These are phyloP conservation scores for Morone chrysops DNA, from an alignment of 2,113 vertebrate genomes.

Conservation along the genomic window DNA sequence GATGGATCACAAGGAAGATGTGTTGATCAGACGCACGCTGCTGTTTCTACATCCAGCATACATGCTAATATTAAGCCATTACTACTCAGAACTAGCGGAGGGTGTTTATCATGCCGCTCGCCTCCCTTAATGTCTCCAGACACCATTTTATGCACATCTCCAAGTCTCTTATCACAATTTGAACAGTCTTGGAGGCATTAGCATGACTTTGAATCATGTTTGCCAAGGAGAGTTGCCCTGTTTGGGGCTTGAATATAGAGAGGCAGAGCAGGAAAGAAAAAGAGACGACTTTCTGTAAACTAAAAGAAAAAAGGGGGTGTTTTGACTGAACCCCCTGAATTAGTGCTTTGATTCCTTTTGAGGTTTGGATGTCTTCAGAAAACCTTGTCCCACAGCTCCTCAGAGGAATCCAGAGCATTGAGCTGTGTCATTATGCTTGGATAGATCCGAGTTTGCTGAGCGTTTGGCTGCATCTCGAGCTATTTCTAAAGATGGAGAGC, in stretches of 20 bases:
- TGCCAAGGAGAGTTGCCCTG: slow-evolving; percentile 46
- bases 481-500: slow-evolving; percentile 67
- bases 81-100: not conserved
- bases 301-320: slow-evolving; percentile 4
- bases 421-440: slow-evolving; percentile 69
- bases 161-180: slow-evolving; percentile 53
- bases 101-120: slow-evolving; percentile 58
- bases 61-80: not conserved
- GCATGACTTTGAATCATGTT: slow-evolving; percentile 65
- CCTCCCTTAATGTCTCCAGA: slow-evolving; percentile 46
- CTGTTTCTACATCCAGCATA: not conserved
- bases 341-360: slow-evolving; percentile 57
- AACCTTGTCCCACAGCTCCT: slow-evolving; percentile 40
- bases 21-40: not conserved
- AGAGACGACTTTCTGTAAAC: slow-evolving; percentile 29
- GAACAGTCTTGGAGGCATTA: slow-evolving; percentile 53
- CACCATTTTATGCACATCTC: slow-evolving; percentile 51
- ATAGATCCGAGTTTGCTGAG: slow-evolving; percentile 61
- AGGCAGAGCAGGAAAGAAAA: slow-evolving; percentile 4
- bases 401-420: slow-evolving; percentile 61
- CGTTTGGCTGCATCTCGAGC: slow-evolving; percentile 64
- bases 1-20: not conserved
- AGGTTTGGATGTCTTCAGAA: slow-evolving; percentile 51
- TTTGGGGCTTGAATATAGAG: slow-evolving; percentile 22
- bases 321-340: slow-evolving; percentile 43